These are phyloP conservation scores for Tapirus indicus DNA, from an alignment of 2,797 vertebrate species.

Conservation along the genomic window DNA sequence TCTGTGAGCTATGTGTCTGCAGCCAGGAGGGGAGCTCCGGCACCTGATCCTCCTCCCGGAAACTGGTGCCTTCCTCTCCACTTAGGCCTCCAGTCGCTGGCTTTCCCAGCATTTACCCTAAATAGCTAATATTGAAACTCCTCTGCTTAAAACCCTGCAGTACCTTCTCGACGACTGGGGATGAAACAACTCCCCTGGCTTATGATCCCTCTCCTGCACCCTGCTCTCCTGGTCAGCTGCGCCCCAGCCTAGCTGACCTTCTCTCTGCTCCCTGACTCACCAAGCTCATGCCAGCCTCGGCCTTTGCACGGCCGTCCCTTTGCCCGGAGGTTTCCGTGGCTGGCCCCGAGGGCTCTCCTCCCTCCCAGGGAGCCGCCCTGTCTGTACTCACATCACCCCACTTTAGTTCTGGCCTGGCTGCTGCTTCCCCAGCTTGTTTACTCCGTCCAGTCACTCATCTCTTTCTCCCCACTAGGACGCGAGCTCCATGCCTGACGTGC, in stretches of 20 bases:
- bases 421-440: background rate
- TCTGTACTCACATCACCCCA: too few species aligned
- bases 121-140: rapidly evolving
- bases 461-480: background rate
- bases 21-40: background rate
- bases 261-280: background rate
- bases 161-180: too few species aligned
- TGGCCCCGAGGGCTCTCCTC: background rate
- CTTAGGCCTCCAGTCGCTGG: background rate
- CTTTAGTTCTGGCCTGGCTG: background rate
- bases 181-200: too few species aligned
- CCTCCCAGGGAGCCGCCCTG: background rate
- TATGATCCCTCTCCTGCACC: background rate
- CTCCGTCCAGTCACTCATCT: rapidly evolving
- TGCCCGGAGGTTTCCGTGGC: too few species aligned
- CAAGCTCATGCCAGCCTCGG: background rate
- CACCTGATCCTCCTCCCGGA: background rate
- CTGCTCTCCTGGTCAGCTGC: background rate
- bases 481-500: background rate
- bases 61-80: background rate
- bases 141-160: background rate
- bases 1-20: background rate
- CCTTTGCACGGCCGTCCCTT: background rate
- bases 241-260: background rate
- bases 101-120: background rate